Conservation (phyloP, 2,113 vertebrate genomes). For the Grallaria varia region DNA sequence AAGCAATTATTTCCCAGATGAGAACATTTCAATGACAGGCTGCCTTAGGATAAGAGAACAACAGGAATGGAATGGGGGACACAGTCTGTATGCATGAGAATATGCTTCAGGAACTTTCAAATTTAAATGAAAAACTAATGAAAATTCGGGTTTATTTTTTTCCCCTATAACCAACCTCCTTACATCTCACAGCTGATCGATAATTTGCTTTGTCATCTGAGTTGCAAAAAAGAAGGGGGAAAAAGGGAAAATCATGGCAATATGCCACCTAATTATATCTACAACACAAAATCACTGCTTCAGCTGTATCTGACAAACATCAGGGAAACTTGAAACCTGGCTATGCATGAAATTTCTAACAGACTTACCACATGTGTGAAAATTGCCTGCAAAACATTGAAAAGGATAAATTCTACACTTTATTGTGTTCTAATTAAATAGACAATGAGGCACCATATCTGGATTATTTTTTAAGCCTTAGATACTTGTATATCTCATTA, state of each 20-base stretch:
- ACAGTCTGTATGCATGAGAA: neutral
- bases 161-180: neutral
- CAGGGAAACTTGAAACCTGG: constrained; percentile 50
- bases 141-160: constrained; percentile 12
- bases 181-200: constrained; percentile 4
- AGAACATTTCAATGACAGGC: neutral
- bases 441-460: constrained; percentile 32
- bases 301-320: constrained; percentile 36
- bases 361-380: constrained; percentile 56
- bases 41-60: neutral
- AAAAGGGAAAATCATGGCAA: constrained; percentile 24
- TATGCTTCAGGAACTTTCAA: neutral
- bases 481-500: neutral
- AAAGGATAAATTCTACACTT: constrained; percentile 35
- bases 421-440: constrained; percentile 57
- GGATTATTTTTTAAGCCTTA: neutral
- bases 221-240: neutral
- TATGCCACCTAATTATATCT: constrained; percentile 53
- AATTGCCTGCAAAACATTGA: constrained; percentile 44
- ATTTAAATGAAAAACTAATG: neutral
- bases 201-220: constrained; percentile 52
- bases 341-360: constrained; percentile 59
- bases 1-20: constrained; percentile 11
- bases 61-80: neutral
- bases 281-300: constrained; percentile 43